A percentile compares a stretch with the other conserved stretches of the same genome.
phyloP scores from a whole-genome alignment of 2,113 vertebrate genomes.

The Indicator indicator region DNA sequence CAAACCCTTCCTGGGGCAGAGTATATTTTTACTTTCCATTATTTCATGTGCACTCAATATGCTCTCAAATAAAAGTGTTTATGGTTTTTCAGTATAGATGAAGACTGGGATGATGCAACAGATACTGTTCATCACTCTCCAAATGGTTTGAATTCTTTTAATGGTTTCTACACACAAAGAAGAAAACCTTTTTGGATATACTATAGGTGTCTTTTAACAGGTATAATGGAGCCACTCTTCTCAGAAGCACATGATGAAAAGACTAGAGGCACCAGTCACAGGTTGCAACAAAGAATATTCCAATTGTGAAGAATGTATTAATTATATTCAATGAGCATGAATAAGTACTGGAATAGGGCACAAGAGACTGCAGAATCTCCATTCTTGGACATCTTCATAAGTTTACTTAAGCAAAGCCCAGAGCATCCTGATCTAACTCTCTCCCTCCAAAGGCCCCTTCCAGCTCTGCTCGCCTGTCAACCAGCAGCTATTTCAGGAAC shows the following conservation, averaged over 20 bases:
- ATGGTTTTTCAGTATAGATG: neutral
- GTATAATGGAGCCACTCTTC: neutral
- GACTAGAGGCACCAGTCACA: neutral
- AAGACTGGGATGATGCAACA: neutral
- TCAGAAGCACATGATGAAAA: neutral
- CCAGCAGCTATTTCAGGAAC: neutral
- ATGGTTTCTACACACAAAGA: neutral
- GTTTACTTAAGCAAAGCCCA: neutral
- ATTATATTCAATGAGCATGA: conserved; percentile 4
- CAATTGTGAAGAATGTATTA: conserved; percentile 10
- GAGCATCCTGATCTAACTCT: neutral
- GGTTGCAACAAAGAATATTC: conserved; percentile 26
- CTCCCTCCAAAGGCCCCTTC: neutral
- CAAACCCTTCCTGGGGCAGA: neutral
- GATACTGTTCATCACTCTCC: neutral
- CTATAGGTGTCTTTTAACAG: neutral
- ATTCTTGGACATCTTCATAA: conserved; percentile 5
- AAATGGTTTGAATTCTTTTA: neutral
- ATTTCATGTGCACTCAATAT: neutral
- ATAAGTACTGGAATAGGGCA: neutral
- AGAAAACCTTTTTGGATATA: neutral
- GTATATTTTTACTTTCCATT: neutral
- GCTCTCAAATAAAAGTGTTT: neutral
- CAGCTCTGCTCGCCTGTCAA: neutral
- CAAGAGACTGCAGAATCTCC: conserved; percentile 17